Evolutionary conservation across 2,888 invertebrate species (phyloP).

Genomic region (Drosophila suboccidentalis): DNA sequence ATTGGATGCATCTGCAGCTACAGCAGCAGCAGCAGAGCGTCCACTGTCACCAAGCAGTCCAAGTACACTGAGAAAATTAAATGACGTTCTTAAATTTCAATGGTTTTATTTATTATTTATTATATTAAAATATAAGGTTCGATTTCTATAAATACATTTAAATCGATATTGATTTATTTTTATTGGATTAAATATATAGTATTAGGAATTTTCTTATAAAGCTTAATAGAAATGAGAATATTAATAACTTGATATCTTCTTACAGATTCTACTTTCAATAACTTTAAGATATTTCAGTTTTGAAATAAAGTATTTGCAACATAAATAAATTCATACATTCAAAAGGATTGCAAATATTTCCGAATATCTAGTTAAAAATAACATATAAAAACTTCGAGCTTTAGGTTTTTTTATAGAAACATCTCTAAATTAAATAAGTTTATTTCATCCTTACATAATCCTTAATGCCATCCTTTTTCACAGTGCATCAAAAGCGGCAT

Average conservation of each 20-base stretch:
- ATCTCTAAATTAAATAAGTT: background rate
- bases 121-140: too few species aligned
- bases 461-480: too few species aligned
- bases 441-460: background rate
- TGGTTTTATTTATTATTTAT: too few species aligned
- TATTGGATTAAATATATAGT: background rate
- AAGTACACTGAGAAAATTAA: conserved; percentile 15
- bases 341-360: background rate
- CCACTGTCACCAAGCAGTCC: conserved; percentile 27
- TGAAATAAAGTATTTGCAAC: too few species aligned
- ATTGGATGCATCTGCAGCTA: conserved; percentile 67
- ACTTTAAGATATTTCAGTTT: too few species aligned
- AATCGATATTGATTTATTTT: background rate
- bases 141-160: too few species aligned
- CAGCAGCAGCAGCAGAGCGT: conserved; percentile 14
- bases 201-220: background rate
- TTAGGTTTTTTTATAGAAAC: too few species aligned
- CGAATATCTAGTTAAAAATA: background rate
- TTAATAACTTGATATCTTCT: too few species aligned
- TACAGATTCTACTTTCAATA: too few species aligned
- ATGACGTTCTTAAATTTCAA: too few species aligned
- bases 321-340: background rate
- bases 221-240: background rate
- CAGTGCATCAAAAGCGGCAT: conserved; percentile 49
- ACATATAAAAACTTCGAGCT: background rate